Evolutionary conservation across 2,888 invertebrate species (phyloP).

Genomic region (Tachystola acroxantha): DNA sequence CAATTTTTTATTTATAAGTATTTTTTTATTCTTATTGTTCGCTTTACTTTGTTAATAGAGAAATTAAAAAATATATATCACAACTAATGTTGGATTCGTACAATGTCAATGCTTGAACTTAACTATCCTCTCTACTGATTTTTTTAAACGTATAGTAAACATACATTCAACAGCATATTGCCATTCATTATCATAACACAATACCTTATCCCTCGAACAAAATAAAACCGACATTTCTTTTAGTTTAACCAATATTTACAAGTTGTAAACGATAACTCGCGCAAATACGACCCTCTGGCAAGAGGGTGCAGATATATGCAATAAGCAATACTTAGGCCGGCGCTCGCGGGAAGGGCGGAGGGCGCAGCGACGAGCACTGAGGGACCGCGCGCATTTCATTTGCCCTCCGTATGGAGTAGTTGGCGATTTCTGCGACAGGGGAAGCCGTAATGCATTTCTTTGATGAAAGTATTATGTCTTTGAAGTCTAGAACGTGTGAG

Average conservation of each 20-base stretch:
- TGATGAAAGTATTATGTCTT: constrained; percentile 30
- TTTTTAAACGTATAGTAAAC: too few species aligned
- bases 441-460: constrained; percentile 41
- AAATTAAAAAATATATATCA: too few species aligned
- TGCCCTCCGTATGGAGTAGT: constrained; percentile 37
- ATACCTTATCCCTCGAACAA: constrained; percentile 11
- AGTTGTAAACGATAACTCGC: constrained; percentile 51
- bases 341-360: constrained; percentile 28
- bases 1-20: too few species aligned
- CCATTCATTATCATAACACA: background rate
- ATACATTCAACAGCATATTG: too few species aligned
- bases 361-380: constrained; percentile 34
- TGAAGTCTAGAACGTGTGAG: constrained; percentile 12
- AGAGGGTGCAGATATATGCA: constrained; percentile 31
- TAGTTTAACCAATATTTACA: constrained; percentile 54
- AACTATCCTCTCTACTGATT: too few species aligned
- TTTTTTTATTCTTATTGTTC: too few species aligned
- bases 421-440: constrained; percentile 32
- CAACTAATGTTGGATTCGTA: too few species aligned
- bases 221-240: constrained; percentile 25
- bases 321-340: constrained; percentile 48
- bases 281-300: constrained; percentile 23
- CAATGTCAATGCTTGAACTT: too few species aligned
- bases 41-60: too few species aligned
- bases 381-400: constrained; percentile 60